Base-by-base conservation (phyloP, 2,888 invertebrate species). In the Volucella inanis region DNA sequence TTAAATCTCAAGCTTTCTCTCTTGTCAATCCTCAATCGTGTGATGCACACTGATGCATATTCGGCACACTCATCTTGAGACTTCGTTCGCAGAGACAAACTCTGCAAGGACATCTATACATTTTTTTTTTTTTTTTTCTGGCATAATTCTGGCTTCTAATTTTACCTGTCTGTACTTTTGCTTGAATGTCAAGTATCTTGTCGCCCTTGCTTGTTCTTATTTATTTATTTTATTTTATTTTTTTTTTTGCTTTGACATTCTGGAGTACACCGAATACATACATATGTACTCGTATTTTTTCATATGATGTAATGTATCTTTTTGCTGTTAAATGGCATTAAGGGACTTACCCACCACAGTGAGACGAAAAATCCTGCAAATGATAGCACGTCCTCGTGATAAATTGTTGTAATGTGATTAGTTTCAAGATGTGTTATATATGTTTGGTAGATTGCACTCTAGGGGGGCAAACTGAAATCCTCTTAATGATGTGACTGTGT, bases 371-470 rank as follows among this genome's bases (percentile, higher is more conserved):
- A 22, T n/a, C n/a, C 43, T 14, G 39, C 15, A 47, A 43, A 62
- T 39, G 47, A 31, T 38, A 18, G 59, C 39, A 55, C 38, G 45
- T 49, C 43, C 74, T 45, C 15, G 64, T 64, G 41, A 74, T 74
- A 74, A 74, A 74, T 74, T 55, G 74, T 6, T 55, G 31, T 64
- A 65, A 74, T 74, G 45, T 74, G 45, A 74, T 64, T 64, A 74
- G 64, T 74, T 64, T 64, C 55, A 57, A 54, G 39, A 64, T 64
- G 74, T 72, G 45, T 64, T 64, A 6, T 47, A 55, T 39, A 55
- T 55, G 41, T 41, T 49, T 55, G 39, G 18, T 41, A 22, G 47
- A 64, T 71, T 61, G 49, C 61, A 49, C 71, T 61, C 61, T 57
- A 8, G 71, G 31, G 71, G 49, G 39, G 12, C 61, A 18, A 3